Percentiles rank a stretch among this genome's conserved stretches.
Evolutionary conservation across 2,888 invertebrate species (phyloP).

Genomic region (Meteorus colon): DNA sequence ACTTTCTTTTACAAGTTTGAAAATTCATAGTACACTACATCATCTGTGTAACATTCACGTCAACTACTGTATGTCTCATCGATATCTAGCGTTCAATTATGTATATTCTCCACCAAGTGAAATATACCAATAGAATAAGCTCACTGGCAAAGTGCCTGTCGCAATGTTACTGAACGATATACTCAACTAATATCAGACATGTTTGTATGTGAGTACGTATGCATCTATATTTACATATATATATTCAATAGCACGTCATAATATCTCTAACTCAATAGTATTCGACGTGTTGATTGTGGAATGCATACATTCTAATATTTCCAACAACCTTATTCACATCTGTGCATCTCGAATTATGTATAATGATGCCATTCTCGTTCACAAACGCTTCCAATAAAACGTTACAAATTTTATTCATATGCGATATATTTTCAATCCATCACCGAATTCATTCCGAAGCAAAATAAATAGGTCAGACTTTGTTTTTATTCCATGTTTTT

Average conservation of each 20-base stretch:
- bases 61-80: not conserved
- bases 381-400: slow-evolving; percentile 8
- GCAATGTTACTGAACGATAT: not conserved
- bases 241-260: not conserved
- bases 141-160: not conserved
- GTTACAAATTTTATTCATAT: not conserved
- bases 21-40: not conserved
- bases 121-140: not conserved
- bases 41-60: not conserved
- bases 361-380: not conserved
- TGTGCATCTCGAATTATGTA: not conserved
- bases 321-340: not conserved
- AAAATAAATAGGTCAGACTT: no score
- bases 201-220: not conserved
- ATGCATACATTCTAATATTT: slow-evolving; percentile 2
- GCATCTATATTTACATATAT: not conserved
- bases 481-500: no score
- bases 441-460: no score
- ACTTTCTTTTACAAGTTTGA: slow-evolving; percentile 1
- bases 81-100: not conserved
- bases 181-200: no score
- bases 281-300: not conserved
- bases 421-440: no score
- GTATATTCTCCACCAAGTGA: not conserved
- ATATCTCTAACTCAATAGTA: not conserved